Conservation (phyloP, 2,797 vertebrate species). For the Phaenicophaeus curvirostris region DNA sequence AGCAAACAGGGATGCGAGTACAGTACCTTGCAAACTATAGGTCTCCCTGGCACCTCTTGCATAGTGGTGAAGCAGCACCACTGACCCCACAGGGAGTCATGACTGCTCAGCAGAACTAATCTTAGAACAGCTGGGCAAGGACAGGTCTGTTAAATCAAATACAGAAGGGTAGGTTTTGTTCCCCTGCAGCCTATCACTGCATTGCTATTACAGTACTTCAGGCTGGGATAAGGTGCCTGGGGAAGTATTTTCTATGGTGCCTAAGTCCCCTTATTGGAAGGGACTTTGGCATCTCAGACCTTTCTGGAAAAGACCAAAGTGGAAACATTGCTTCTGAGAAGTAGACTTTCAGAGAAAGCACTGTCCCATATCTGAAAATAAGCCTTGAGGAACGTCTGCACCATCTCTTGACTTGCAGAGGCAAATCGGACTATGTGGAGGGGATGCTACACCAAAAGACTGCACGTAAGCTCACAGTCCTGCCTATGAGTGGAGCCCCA, state of each 20-base stretch:
- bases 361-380: neutral
- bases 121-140: neutral
- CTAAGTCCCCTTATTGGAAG: neutral
- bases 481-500: neutral
- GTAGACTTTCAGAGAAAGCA: neutral
- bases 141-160: neutral
- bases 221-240: neutral
- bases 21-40: neutral
- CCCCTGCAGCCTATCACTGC: neutral
- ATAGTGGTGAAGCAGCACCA: neutral
- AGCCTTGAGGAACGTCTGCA: neutral
- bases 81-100: fast-evolving
- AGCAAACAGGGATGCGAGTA: neutral
- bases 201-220: neutral
- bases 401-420: neutral
- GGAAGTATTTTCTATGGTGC: neutral
- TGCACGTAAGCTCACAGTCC: no score
- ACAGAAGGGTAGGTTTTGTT: neutral
- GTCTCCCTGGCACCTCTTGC: neutral
- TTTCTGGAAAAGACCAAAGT: neutral
- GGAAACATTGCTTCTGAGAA: neutral
- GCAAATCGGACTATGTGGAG: fast-evolving
- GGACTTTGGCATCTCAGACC: neutral
- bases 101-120: neutral
- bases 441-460: neutral